A percentile compares a stretch with the other conserved stretches of the same genome.
These are phyloP conservation scores for Donacobius atricapilla DNA, from an alignment of 2,113 vertebrate species.

Conservation along the genomic window DNA sequence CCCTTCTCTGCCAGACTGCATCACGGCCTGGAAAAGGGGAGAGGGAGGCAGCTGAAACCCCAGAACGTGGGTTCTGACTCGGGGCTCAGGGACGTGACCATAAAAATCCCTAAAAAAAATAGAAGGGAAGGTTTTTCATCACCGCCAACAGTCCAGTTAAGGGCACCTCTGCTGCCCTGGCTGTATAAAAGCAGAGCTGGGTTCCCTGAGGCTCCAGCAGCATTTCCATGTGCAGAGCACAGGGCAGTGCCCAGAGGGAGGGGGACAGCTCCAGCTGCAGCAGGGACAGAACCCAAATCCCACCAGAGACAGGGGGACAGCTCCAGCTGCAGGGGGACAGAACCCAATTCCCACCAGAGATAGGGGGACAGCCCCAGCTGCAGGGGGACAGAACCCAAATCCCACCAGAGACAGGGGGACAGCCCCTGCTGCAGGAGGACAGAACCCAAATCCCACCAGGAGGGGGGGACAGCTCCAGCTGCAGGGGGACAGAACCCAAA, in stretches of 20 bases:
- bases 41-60: neutral
- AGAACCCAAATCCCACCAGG: neutral
- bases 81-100: fast-evolving
- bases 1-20: neutral
- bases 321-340: neutral
- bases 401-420: neutral
- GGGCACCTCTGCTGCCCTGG: neutral
- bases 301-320: neutral
- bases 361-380: too few species aligned
- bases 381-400: neutral
- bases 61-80: neutral
- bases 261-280: neutral
- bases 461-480: neutral
- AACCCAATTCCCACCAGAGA: neutral
- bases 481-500: neutral
- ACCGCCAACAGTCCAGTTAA: neutral
- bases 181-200: neutral
- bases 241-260: neutral
- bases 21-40: fast-evolving
- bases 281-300: neutral
- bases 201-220: fast-evolving
- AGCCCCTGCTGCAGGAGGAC: neutral
- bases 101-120: fast-evolving
- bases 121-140: neutral
- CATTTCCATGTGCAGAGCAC: fast-evolving